phyloP scores from a whole-genome alignment of 1,140 invertebrate genomes.

The Zophobas atratus region DNA sequence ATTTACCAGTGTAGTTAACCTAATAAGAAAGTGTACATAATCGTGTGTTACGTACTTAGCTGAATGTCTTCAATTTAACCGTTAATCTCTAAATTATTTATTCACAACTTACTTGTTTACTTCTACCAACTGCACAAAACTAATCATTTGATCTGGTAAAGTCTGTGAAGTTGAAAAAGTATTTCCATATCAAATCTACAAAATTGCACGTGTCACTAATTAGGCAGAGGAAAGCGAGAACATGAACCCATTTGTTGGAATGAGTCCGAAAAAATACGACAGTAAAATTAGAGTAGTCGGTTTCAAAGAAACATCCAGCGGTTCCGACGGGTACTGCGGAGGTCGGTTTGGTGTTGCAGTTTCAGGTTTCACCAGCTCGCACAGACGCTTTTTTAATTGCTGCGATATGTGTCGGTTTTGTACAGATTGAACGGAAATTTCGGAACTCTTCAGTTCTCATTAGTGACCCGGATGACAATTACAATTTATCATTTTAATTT shows the following conservation, averaged over 20 bases:
- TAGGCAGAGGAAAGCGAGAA: slow-evolving; percentile 11
- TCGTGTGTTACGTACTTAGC: too few species aligned
- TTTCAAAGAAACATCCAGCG: slow-evolving; percentile 33
- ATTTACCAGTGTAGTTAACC: too few species aligned
- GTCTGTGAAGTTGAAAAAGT: too few species aligned
- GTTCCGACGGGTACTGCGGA: slow-evolving; percentile 26
- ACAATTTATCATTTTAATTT: not conserved
- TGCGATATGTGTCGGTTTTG: not conserved
- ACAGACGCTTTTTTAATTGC: slow-evolving; percentile 15
- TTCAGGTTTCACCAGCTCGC: slow-evolving; percentile 1
- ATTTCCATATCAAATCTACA: too few species aligned
- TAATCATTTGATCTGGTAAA: too few species aligned
- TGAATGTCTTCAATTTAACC: too few species aligned
- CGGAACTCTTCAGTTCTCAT: not conserved
- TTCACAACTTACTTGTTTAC: too few species aligned
- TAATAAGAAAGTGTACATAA: too few species aligned
- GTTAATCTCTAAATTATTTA: too few species aligned
- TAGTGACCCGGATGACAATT: not conserved
- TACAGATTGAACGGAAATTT: not conserved
- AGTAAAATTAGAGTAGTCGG: slow-evolving; percentile 37
- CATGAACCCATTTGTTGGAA: slow-evolving; percentile 36
- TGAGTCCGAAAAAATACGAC: slow-evolving; percentile 22
- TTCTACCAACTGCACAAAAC: too few species aligned
- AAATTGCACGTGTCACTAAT: slow-evolving; percentile 40
- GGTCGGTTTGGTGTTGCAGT: slow-evolving; percentile 9